phyloP scores from a whole-genome alignment of 2,113 vertebrate species.

The Struthidea cinerea region DNA sequence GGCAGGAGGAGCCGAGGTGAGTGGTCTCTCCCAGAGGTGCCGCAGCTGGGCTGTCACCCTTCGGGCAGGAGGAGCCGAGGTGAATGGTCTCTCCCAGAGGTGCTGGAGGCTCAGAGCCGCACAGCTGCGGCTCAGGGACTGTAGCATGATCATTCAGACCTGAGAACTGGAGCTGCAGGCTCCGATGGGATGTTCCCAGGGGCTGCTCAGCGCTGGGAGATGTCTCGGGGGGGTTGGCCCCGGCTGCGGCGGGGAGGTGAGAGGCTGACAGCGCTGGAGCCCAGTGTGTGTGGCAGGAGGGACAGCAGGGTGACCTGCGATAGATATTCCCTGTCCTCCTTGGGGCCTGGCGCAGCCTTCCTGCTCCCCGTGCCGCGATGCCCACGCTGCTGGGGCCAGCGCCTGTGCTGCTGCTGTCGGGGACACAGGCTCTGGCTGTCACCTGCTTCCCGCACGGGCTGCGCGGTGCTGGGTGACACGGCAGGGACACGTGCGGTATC shows the following conservation, averaged over 20 bases:
- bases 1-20: not conserved
- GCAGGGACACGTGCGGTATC: not conserved
- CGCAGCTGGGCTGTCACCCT: not conserved
- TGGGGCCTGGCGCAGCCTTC: not conserved
- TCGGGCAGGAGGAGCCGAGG: not conserved
- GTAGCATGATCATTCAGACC: not conserved
- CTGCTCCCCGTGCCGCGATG: fast-evolving
- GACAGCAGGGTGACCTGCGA: too few relatives aligned
- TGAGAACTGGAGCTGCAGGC: not conserved
- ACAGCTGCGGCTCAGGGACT: not conserved
- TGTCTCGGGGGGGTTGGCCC: not conserved
- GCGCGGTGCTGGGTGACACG: not conserved
- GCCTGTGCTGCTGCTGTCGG: not conserved
- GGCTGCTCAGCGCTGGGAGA: not conserved
- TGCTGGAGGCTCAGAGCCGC: not conserved
- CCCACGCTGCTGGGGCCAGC: fast-evolving
- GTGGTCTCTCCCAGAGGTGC: not conserved
- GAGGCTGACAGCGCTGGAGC: not conserved
- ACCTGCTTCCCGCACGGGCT: not conserved
- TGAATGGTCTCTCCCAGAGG: not conserved
- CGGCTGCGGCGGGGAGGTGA: not conserved
- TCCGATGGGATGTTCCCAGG: not conserved
- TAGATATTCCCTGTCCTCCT: not conserved
- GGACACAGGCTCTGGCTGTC: not conserved
- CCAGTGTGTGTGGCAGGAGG: fast-evolving